A percentile compares a stretch with the other conserved stretches of the same genome.
Evolutionary conservation across 2,113 vertebrate species (phyloP).

Genomic region (Carollia perspicillata): DNA sequence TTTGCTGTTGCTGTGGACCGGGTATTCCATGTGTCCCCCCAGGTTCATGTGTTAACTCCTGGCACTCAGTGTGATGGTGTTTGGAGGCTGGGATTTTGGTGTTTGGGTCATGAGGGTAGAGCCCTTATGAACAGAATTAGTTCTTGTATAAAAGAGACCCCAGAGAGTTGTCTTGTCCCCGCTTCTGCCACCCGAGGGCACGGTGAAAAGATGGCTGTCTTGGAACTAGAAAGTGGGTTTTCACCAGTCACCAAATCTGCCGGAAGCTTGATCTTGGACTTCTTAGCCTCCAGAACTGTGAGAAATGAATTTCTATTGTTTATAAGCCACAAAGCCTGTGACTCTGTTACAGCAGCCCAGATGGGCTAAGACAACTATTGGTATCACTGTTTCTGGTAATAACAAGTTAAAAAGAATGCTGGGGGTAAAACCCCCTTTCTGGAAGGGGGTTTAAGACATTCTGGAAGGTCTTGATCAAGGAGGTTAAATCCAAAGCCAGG

Average conservation of each 20-base stretch:
- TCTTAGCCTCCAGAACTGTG: background rate
- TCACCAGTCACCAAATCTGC: background rate
- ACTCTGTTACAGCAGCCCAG: background rate
- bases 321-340: too few relatives aligned
- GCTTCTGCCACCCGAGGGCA: background rate
- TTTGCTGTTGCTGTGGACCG: background rate
- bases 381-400: background rate
- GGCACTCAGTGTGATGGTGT: background rate
- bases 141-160: background rate
- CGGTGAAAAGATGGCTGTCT: background rate
- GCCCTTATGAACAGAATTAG: background rate
- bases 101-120: background rate
- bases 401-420: background rate
- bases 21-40: background rate
- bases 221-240: background rate
- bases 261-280: background rate
- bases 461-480: slow-evolving; percentile 14
- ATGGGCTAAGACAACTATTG: background rate
- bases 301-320: background rate
- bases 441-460: background rate
- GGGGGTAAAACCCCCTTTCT: background rate
- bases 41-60: background rate
- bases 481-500: background rate
- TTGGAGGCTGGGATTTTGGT: background rate
- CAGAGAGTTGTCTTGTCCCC: background rate